phyloP scores from a whole-genome alignment of 2,113 vertebrate genomes.

The Heliornis fulica region DNA sequence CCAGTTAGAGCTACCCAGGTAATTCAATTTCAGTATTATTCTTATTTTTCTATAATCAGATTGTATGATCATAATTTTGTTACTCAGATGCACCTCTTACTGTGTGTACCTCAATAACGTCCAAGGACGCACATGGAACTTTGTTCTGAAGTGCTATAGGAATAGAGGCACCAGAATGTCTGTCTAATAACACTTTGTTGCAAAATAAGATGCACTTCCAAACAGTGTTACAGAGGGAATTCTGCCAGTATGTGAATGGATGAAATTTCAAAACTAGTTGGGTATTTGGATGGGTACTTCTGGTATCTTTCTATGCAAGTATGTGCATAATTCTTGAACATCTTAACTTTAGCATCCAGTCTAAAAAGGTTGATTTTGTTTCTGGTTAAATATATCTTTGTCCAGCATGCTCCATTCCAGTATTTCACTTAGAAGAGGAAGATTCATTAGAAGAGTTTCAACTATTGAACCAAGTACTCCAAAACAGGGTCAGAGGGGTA shows the following conservation, averaged over 20 bases:
- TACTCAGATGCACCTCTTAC: conserved; percentile 72
- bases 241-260: background rate
- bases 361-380: background rate
- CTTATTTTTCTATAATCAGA: conserved; percentile 75
- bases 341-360: background rate
- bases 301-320: background rate
- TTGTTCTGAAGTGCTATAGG: background rate
- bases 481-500: background rate
- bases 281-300: background rate
- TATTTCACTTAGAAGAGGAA: background rate
- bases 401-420: background rate
- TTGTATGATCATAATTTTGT: conserved; percentile 83
- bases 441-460: conserved; percentile 15
- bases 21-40: conserved; percentile 65
- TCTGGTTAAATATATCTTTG: background rate
- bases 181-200: background rate
- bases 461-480: conserved; percentile 7
- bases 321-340: background rate
- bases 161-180: background rate
- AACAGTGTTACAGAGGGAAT: background rate
- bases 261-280: background rate
- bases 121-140: conserved; percentile 55
- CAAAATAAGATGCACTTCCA: background rate
- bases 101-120: conserved; percentile 64
- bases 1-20: conserved; percentile 50